These are phyloP conservation scores for Drosophila athabasca DNA, from an alignment of 1,140 invertebrate species.

Conservation along the genomic window DNA sequence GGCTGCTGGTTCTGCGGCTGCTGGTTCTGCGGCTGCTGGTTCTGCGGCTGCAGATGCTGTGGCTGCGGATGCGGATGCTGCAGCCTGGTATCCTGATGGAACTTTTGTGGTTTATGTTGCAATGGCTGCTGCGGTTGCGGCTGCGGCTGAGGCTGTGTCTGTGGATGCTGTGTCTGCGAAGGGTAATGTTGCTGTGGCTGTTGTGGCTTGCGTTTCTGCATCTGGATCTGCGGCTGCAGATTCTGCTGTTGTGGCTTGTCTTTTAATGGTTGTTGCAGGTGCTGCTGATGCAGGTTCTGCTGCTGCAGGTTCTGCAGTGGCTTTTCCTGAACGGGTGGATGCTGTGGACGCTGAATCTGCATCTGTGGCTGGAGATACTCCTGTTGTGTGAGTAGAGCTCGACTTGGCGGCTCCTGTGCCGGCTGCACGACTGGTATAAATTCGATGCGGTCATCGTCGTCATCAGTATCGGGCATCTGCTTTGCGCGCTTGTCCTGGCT, in stretches of 20 bases:
- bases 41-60: background rate
- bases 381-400: too few species aligned
- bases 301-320: too few species aligned
- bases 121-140: background rate
- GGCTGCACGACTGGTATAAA: slow-evolving; percentile 10
- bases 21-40: slow-evolving; percentile 1
- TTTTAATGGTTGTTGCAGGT: too few species aligned
- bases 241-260: too few species aligned
- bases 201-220: background rate
- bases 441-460: slow-evolving; percentile 54
- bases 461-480: background rate
- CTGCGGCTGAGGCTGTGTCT: background rate
- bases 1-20: background rate
- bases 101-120: background rate
- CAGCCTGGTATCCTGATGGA: too few species aligned
- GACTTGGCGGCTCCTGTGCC: too few species aligned
- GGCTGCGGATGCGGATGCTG: slow-evolving; percentile 1
- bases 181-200: background rate
- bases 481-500: slow-evolving; percentile 19
- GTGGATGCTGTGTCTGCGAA: background rate
- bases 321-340: too few species aligned
- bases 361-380: too few species aligned
- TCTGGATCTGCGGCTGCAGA: background rate
- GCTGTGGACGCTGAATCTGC: too few species aligned
- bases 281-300: too few species aligned